Base-by-base conservation (phyloP, 2,113 vertebrate genomes). In the Gopherus flavomarginatus region DNA sequence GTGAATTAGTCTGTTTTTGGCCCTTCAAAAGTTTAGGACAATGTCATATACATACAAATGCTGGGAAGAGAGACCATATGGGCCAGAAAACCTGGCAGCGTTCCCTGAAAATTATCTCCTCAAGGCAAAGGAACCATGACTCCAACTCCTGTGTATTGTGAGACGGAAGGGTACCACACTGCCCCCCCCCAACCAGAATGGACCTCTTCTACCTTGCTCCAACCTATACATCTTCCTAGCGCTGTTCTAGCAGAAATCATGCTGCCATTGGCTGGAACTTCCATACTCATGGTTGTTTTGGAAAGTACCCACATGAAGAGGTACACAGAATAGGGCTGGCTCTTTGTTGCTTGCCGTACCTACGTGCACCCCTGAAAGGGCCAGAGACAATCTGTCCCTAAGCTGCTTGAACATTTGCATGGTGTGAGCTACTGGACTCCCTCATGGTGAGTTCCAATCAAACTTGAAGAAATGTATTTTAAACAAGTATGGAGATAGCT, bases 401-500 rank as follows among this genome's bases (percentile, higher is more conserved):
- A 72, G 26, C 6, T 53, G 1, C 59, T 44, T 1, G 0, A 44
- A 44, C 56, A 31, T 47, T 65, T 81, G 42, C 4, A 8, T 24
- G 8, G 17, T 81, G 52, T n/a, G 93, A 95, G 52, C 1, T 4
- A 0, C 1, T 56, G 21, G 21, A 2, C 62, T 31, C 62, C 78
- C 56, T 8, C 38, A 85, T 1, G 2, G 14, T 16, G 38, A 50
- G 22, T 38, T 90, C 11, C 53, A 38, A 50, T 78, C 38, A 83
- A 80, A 62, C 82, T 13, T 53, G 50, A 91, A 88, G 81, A 69
- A 87, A 57, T 5, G 42, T 78, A 27, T 44, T 78, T 72, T 44
- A 14, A 82, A 29, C 38, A 86, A 62, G 87, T n/a, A 80, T 96
- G 96, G 89, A 94, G 83, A 81, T 91, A 97, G 96, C 88, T 81